Evolutionary conservation across 2,113 vertebrate genomes (phyloP), one percentile per base, ranked within the genome.

Genomic region (Piaya cayana): DNA sequence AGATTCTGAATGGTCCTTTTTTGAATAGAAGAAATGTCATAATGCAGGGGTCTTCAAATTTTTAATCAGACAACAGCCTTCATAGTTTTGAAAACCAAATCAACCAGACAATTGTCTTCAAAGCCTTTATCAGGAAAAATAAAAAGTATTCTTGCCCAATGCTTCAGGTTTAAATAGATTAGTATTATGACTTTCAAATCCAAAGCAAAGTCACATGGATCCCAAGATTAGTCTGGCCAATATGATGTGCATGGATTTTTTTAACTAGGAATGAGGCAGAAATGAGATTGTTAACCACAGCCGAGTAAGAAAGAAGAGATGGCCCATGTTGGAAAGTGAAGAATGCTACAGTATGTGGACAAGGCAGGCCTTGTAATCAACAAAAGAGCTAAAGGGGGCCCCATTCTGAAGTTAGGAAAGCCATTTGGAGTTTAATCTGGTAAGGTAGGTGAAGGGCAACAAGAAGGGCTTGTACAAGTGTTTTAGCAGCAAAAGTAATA

Each of bases 231-330:
- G 11, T 78, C 15, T 26, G 22, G 4, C 4, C 5, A 6, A 27
- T 74, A 63, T 34, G 5, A 79, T 1, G 8, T 43, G 7, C 27
- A 50, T 42, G 12, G 36, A 62, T n/a, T 4, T 63, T 49, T 22
- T 29, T 36, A 47, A 47, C 37, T 29, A 62, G 27, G 6, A 12
- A 49, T 0, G 22, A 55, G n/a, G n/a, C n/a, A n/a, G 16, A 62
- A 84, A 67, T 29, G 10, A 81, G 17, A 9, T 77, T 9, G 9
- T 15, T 43, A 43, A 4, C 5, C 2, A 1, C 11, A 53, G 0
- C 9, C 37, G n/a, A n/a, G n/a, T n/a, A n/a, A n/a, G n/a, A n/a
- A n/a, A n/a, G n/a, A n/a, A n/a, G n/a, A n/a, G n/a, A n/a, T n/a
- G n/a, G n/a, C n/a, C n/a, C n/a, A n/a, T n/a, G n/a, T n/a, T n/a